These are phyloP conservation scores for Ceratosolen fusciceps DNA, from an alignment of 1,140 invertebrate genomes.

Conservation along the genomic window DNA sequence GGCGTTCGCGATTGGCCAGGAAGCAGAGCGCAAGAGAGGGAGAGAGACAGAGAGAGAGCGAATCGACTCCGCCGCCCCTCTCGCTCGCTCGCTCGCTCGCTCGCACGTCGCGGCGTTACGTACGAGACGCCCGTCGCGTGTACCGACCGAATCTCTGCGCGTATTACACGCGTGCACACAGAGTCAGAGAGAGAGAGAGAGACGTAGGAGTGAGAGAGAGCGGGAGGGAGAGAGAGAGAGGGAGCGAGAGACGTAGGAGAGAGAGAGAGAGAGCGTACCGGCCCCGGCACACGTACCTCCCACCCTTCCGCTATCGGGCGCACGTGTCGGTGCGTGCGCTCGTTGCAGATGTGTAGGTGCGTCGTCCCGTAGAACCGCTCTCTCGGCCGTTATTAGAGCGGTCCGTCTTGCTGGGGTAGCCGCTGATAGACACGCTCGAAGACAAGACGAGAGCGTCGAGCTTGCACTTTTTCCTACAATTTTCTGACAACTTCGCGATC, in stretches of 20 bases:
- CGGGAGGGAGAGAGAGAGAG: no score
- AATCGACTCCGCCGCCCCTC: neutral
- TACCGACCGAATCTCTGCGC: neutral
- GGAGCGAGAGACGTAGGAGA: no score
- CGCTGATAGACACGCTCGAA: neutral
- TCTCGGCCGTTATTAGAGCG: constrained; percentile 34
- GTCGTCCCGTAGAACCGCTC: neutral
- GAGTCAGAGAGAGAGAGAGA: no score
- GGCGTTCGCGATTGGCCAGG: constrained; percentile 14
- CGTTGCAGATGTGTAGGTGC: neutral
- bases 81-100: no score
- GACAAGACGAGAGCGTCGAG: no score
- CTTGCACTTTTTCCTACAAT: neutral
- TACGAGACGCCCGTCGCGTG: constrained; percentile 29
- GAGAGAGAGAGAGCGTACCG: no score
- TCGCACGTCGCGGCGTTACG: no score
- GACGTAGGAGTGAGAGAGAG: no score
- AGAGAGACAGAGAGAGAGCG: neutral
- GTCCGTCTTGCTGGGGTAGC: constrained; percentile 19
- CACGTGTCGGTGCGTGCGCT: neutral
- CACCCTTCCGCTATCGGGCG: no score
- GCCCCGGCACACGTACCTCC: no score
- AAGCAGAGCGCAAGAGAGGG: neutral
- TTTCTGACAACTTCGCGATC: neutral
- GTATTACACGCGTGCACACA: neutral